phyloP scores from a whole-genome alignment of 2,888 invertebrate genomes.

The Torymus tubicola region DNA sequence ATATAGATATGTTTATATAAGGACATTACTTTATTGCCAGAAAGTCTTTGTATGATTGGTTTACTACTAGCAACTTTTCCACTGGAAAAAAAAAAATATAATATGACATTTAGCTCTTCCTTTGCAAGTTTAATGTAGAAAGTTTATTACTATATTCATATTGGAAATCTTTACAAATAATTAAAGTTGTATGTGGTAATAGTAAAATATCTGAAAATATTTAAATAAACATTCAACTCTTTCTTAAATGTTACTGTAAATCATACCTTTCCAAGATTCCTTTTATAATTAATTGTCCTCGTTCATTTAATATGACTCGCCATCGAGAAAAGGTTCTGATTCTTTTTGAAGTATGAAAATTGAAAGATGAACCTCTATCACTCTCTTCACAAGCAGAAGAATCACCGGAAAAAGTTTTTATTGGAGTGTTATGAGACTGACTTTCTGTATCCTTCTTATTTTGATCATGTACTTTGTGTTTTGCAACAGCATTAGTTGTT shows the following conservation, averaged over 20 bases:
- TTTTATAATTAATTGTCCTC: constrained; percentile 67
- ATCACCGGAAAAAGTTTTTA: not conserved
- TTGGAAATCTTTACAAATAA: too few relatives aligned
- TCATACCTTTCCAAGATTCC: constrained; percentile 66
- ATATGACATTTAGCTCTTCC: not conserved
- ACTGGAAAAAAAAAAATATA: constrained; percentile 59
- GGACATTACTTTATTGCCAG: constrained; percentile 64
- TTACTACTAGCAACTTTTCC: constrained; percentile 68
- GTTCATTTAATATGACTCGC: constrained; percentile 66
- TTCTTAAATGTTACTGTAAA: not conserved
- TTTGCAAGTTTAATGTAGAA: too few relatives aligned
- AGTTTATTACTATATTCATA: too few relatives aligned
- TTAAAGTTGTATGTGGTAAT: too few relatives aligned
- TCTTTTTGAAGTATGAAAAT: constrained; percentile 2
- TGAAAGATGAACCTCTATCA: not conserved
- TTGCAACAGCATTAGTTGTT: not conserved
- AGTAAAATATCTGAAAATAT: not conserved
- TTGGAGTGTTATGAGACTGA: not conserved
- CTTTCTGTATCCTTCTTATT: not conserved
- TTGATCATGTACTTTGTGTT: constrained; percentile 7
- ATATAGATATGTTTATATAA: constrained; percentile 66
- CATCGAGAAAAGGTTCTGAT: constrained; percentile 64
- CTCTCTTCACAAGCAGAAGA: constrained; percentile 6
- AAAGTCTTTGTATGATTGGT: constrained; percentile 66
- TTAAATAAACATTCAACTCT: not conserved